A percentile compares a stretch with the other conserved stretches of the same genome.
These are phyloP conservation scores for Eugnorisma glareosa DNA, from an alignment of 2,888 invertebrate species.

Conservation along the genomic window DNA sequence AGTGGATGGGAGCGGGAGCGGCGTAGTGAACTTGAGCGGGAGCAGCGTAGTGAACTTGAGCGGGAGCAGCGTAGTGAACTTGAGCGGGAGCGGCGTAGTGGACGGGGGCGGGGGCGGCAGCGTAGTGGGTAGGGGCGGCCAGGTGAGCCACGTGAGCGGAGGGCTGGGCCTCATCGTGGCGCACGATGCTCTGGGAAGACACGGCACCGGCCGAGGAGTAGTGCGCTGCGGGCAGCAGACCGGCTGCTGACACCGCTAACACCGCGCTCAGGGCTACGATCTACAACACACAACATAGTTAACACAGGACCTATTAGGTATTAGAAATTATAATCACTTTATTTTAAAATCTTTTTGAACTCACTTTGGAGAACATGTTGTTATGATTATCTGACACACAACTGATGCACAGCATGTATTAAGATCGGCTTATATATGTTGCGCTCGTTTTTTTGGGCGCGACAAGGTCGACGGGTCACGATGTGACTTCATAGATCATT, in stretches of 20 bases:
- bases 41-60: constrained; percentile 65
- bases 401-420: constrained; percentile 79
- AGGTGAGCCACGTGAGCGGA: constrained; percentile 67
- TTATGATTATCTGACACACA: constrained; percentile 71
- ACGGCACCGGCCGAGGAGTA: constrained; percentile 82
- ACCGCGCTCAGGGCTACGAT: constrained; percentile 80
- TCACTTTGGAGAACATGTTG: constrained; percentile 87
- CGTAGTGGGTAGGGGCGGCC: constrained; percentile 66
- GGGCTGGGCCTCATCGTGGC: constrained; percentile 76
- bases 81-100: constrained; percentile 72
- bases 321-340: constrained; percentile 6
- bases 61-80: constrained; percentile 66
- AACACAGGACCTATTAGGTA: background rate
- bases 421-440: constrained; percentile 80
- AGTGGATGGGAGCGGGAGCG: constrained; percentile 68
- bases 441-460: constrained; percentile 77
- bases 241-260: constrained; percentile 82
- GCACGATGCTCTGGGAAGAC: constrained; percentile 86
- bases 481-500: constrained; percentile 69
- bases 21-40: constrained; percentile 72
- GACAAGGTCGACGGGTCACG: constrained; percentile 85
- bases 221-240: constrained; percentile 82
- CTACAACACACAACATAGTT: constrained; percentile 68
- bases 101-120: constrained; percentile 60
- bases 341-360: constrained; percentile 56